Conservation (phyloP, 2,888 invertebrate species). For the Cybosia mesomella region DNA sequence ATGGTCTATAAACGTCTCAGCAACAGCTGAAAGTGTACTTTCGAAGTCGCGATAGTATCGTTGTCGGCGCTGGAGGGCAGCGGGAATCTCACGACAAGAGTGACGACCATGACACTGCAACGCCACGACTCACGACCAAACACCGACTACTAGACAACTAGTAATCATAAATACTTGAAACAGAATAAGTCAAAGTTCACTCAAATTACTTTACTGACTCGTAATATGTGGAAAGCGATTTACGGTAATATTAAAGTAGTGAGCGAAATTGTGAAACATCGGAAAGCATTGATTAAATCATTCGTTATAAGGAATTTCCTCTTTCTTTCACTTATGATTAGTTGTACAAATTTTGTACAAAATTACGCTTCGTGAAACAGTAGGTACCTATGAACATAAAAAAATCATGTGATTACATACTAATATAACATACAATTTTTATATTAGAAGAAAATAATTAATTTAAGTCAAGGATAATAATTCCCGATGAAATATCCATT, state of each 20-base stretch:
- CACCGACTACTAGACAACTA: conserved; percentile 32
- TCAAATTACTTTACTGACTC: conserved; percentile 9
- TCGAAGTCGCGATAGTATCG: conserved; percentile 69
- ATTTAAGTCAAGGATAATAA: too few species aligned
- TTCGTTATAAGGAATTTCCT: too few species aligned
- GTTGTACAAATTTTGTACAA: too few species aligned
- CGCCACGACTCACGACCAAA: conserved; percentile 37
- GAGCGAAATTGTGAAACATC: conserved; percentile 4
- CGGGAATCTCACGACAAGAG: conserved; percentile 60
- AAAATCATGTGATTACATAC: too few species aligned
- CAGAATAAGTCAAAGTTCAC: neutral
- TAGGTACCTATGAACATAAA: too few species aligned
- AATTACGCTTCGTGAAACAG: too few species aligned
- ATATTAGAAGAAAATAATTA: too few species aligned
- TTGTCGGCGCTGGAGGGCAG: conserved; percentile 57
- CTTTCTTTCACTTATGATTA: too few species aligned
- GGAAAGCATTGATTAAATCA: too few species aligned
- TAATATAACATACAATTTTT: too few species aligned
- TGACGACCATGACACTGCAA: conserved; percentile 33
- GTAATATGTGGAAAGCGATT: neutral
- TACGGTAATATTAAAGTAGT: conserved; percentile 3
- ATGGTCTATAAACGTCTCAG: conserved; percentile 71
- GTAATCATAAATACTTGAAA: conserved; percentile 39
- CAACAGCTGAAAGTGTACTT: conserved; percentile 63
- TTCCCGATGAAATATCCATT: too few species aligned